Percentiles rank a stretch among this genome's conserved stretches.
phyloP scores from a whole-genome alignment of 2,113 vertebrate species.

The Labrus mixtus region DNA sequence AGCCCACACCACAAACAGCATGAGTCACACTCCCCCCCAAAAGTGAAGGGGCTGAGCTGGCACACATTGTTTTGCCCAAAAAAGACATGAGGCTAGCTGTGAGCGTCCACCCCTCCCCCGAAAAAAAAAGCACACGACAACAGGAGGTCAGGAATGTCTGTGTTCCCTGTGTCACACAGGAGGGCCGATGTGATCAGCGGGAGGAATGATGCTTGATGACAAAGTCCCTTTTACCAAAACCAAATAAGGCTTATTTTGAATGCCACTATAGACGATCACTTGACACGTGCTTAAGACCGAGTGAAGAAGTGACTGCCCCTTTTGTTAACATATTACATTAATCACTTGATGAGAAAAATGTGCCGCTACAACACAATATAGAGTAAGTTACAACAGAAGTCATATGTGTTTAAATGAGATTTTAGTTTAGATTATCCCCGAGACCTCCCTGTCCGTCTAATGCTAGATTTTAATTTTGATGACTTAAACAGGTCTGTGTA shows the following conservation, averaged over 20 bases:
- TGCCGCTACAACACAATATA: not conserved
- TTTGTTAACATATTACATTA: no score
- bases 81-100: conserved; percentile 44
- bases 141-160: conserved; percentile 52
- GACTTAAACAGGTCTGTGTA: no score
- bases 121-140: conserved; percentile 39
- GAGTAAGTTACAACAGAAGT: no score
- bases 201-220: not conserved
- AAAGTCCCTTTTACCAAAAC: not conserved
- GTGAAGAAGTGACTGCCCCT: no score
- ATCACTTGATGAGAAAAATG: not conserved
- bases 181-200: conserved; percentile 10
- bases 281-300: not conserved
- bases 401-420: no score
- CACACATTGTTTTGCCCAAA: conserved; percentile 45
- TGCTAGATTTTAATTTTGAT: no score
- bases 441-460: no score
- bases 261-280: not conserved
- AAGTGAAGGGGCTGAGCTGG: conserved; percentile 18
- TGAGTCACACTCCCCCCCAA: conserved; percentile 42
- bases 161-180: conserved; percentile 17
- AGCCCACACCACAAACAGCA: conserved; percentile 2
- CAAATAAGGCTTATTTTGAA: not conserved
- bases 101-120: conserved; percentile 35
- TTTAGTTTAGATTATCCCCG: no score